Evolutionary conservation across 2,797 vertebrate genomes (phyloP).

Genomic region (Etheostoma nigrum): DNA sequence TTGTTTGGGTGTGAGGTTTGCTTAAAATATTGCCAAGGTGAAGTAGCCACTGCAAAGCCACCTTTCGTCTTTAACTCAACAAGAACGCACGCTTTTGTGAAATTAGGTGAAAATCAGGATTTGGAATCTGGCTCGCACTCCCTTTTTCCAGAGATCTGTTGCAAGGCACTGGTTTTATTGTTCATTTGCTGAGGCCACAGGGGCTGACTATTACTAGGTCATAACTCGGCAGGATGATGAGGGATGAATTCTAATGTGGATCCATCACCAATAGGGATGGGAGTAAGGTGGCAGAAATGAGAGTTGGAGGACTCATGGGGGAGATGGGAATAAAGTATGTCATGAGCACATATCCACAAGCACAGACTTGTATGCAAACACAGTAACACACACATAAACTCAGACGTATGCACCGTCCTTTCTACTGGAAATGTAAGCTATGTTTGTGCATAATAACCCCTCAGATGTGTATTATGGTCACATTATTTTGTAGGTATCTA

Average conservation of each 20-base stretch:
- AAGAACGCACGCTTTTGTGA: conserved; percentile 26
- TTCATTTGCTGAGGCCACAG: conserved; percentile 82
- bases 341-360: conserved; percentile 36
- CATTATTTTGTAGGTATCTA: conserved; percentile 17
- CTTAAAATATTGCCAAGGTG: conserved; percentile 59
- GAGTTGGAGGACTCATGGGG: conserved; percentile 64
- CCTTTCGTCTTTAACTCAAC: conserved; percentile 62
- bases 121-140: conserved; percentile 67
- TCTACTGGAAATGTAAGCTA: conserved; percentile 33
- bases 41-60: conserved; percentile 53
- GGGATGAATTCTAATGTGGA: conserved; percentile 83
- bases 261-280: conserved; percentile 66
- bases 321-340: conserved; percentile 68
- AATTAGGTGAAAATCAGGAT: conserved; percentile 55
- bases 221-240: conserved; percentile 82
- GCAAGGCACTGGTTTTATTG: conserved; percentile 80
- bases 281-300: conserved; percentile 60
- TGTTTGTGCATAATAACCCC: conserved; percentile 36
- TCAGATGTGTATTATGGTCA: conserved; percentile 11
- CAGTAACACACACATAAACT: conserved; percentile 24
- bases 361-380: conserved; percentile 34
- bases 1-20: conserved; percentile 55
- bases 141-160: conserved; percentile 66
- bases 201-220: conserved; percentile 82
- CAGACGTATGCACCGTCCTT: conserved; percentile 19